Evolutionary conservation across 2,797 vertebrate genomes (phyloP), one percentile per base, ranked within the genome.

Genomic region (Anomalospiza imberbis): DNA sequence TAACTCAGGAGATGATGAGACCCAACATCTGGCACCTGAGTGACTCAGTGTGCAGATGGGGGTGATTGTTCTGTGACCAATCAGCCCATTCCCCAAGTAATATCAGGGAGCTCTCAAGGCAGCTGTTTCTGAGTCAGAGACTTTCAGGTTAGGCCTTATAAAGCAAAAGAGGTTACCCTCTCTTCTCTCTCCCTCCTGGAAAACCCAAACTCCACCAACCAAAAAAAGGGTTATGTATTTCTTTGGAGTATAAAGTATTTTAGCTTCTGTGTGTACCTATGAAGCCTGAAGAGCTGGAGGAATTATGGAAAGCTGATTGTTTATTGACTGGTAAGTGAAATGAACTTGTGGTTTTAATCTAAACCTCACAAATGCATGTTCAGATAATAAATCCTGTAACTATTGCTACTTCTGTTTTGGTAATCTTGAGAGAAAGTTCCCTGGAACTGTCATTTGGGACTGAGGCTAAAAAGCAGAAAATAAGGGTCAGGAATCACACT

Each of bases 241-340:
- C 5, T 32, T 60, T 40, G 9, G 7, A 21, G 4, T 1, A 5
- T 65, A 3, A 62, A 4, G 4, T 26, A 4, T 45, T 71, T 67
- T 36, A 26, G 20, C 2, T 74, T 67, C 18, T 80, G 21, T 5
- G 4, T 57, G 21, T 28, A 6, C 11, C 7, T 63, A 0, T 50
- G 7, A 54, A 61, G n/a, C 26, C 8, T 68, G 44, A 68, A 25
- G 17, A 58, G 31, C 22, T 72, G 51, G 40, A 74, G 32, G 47
- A 73, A 29, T 65, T 58, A 18, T 4, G 51, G 62, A 88, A 61
- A 51, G 40, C 26, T 85, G 70, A 8, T 42, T 67, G 26, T 55
- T 91, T 82, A 51, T n/a, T 83, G 57, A 47, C 19, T 63, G 68
- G 63, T 89, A 77, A 77, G 81, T 77, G 50, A 67, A 88, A 79